A percentile compares a stretch with the other conserved stretches of the same genome.
These are phyloP conservation scores for Crotalus helleri DNA, from an alignment of 2,113 vertebrate genomes.

Conservation along the genomic window DNA sequence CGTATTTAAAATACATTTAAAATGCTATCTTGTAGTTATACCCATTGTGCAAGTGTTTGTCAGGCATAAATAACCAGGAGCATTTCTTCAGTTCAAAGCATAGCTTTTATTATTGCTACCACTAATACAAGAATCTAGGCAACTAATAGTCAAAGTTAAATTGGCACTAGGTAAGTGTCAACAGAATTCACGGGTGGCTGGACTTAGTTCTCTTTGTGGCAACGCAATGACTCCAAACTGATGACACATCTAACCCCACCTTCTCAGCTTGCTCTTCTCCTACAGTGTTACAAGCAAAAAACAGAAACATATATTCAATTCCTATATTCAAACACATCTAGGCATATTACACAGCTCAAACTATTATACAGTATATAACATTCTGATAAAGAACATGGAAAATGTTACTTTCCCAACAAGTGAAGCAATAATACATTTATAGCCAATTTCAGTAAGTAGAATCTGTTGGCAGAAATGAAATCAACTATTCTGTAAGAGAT, in stretches of 20 bases:
- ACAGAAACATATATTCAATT: not conserved
- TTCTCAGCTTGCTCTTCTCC: too few relatives aligned
- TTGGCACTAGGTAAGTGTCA: too few relatives aligned
- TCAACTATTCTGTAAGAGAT: not conserved
- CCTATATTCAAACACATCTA: not conserved
- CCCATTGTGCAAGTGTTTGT: not conserved
- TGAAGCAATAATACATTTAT: not conserved
- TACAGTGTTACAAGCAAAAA: not conserved
- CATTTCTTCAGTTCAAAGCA: too few relatives aligned
- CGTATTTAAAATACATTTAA: not conserved
- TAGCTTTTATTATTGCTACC: too few relatives aligned
- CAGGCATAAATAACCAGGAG: too few relatives aligned
- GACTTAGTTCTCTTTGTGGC: too few relatives aligned
- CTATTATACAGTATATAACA: not conserved
- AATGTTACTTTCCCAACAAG: slow-evolving; percentile 7
- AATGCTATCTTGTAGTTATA: not conserved
- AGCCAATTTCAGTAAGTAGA: slow-evolving; percentile 2
- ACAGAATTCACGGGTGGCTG: too few relatives aligned
- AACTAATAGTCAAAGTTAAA: too few relatives aligned
- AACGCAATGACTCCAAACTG: too few relatives aligned
- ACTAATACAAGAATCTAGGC: too few relatives aligned
- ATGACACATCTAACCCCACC: too few relatives aligned
- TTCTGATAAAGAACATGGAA: slow-evolving; percentile 8
- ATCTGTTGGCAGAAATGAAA: slow-evolving; percentile 2
- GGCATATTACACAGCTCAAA: slow-evolving; percentile 2